Evolutionary conservation across 2,888 invertebrate genomes (phyloP).

Genomic region (Rhorus exstirpatorius): DNA sequence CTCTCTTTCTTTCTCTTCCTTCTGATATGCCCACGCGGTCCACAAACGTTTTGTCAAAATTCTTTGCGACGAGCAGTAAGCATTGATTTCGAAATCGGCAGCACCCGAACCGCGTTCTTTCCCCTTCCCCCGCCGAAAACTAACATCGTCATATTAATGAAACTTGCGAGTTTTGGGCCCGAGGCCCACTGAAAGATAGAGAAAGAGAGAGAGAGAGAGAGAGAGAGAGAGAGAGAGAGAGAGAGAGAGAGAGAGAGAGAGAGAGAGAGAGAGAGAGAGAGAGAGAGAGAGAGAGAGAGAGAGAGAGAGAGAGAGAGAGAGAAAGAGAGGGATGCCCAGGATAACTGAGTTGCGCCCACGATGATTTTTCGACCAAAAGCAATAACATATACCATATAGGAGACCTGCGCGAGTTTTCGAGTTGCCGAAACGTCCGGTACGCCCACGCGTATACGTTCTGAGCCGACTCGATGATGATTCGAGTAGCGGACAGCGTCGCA

Average conservation of each 20-base stretch:
- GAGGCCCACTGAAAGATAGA: slow-evolving; percentile 21
- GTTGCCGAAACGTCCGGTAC: slow-evolving; percentile 68
- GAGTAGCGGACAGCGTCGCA: slow-evolving; percentile 37
- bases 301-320: slow-evolving; percentile 13
- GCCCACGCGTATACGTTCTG: slow-evolving; percentile 52
- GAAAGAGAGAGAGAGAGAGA: neutral
- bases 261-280: neutral
- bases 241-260: too few species aligned
- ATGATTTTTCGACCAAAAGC: slow-evolving; percentile 49
- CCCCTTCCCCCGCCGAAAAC: slow-evolving; percentile 4
- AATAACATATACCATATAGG: slow-evolving; percentile 55
- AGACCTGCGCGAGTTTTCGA: slow-evolving; percentile 44
- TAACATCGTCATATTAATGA: slow-evolving; percentile 41
- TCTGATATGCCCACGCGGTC: slow-evolving; percentile 55
- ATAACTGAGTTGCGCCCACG: slow-evolving; percentile 64
- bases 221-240: too few species aligned
- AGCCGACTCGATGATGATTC: slow-evolving; percentile 55
- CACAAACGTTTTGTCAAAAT: slow-evolving; percentile 63
- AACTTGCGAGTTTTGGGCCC: slow-evolving; percentile 27
- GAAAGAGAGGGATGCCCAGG: slow-evolving; percentile 29
- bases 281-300: slow-evolving; percentile 7
- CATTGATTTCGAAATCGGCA: slow-evolving; percentile 69
- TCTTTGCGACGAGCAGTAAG: slow-evolving; percentile 33
- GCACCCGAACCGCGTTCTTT: slow-evolving; percentile 54
- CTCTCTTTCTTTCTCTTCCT: slow-evolving; percentile 2